These are phyloP conservation scores for Coptodon rendalli DNA, from an alignment of 2,113 vertebrate genomes.

Conservation along the genomic window DNA sequence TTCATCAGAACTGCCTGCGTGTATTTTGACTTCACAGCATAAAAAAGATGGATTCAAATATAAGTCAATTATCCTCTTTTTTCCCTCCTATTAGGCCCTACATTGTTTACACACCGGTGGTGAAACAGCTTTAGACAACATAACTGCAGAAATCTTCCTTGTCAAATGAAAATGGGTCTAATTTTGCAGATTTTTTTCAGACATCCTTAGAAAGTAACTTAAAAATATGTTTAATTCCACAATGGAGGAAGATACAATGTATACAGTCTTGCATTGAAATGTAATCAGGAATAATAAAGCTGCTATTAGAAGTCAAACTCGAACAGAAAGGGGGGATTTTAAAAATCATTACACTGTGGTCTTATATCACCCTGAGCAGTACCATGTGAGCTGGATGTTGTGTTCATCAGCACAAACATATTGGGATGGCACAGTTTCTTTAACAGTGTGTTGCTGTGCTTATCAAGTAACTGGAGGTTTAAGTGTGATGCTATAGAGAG, in stretches of 20 bases:
- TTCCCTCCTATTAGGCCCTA: not conserved
- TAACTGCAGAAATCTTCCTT: not conserved
- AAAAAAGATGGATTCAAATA: not conserved
- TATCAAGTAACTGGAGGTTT: not conserved
- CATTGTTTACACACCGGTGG: not conserved
- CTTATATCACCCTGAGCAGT: not conserved
- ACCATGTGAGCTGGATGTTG: not conserved
- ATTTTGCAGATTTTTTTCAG: not conserved
- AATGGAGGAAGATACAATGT: not conserved
- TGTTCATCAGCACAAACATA: not conserved
- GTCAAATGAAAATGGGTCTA: not conserved
- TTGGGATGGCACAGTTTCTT: not conserved
- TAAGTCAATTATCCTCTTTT: not conserved
- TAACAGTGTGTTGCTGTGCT: not conserved
- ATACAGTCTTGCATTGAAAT: not conserved
- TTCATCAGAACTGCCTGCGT: not conserved
- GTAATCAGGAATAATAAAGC: not conserved
- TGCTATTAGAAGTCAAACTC: not conserved
- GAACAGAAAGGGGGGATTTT: not conserved
- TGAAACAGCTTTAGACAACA: not conserved
- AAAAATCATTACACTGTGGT: not conserved
- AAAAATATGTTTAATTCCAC: not conserved
- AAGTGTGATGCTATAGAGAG: not conserved
- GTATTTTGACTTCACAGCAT: not conserved
- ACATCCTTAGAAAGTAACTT: not conserved